Evolutionary conservation across 2,113 vertebrate species (phyloP).

Genomic region (Echinops telfairi): DNA sequence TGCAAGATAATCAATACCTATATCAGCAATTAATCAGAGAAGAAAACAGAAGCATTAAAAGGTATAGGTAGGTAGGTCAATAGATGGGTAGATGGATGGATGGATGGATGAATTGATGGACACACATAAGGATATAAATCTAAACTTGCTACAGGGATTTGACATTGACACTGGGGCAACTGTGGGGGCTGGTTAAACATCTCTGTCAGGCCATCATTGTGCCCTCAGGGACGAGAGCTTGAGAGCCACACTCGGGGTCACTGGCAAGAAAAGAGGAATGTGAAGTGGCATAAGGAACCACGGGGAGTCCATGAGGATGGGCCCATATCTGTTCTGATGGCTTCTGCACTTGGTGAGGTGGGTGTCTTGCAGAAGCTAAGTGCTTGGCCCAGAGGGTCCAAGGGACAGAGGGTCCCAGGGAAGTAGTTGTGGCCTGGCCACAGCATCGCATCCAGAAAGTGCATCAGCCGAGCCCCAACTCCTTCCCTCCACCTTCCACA

Average conservation of each 20-base stretch:
- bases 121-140: neutral
- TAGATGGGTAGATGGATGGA: too few species aligned
- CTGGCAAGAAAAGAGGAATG: neutral
- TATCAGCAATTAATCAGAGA: neutral
- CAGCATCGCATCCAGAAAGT: neutral
- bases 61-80: neutral
- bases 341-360: neutral
- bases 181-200: neutral
- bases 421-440: too few species aligned
- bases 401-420: too few species aligned
- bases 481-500: neutral
- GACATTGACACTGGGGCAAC: neutral
- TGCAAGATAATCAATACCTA: fast-evolving
- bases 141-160: neutral
- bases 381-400: neutral
- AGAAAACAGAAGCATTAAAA: neutral
- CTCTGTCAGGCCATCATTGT: neutral
- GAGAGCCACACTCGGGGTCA: neutral
- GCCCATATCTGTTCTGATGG: neutral
- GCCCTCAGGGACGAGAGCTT: neutral
- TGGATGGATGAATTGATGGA: too few species aligned
- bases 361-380: neutral
- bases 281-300: neutral
- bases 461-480: neutral
- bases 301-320: neutral